Base-by-base conservation (phyloP, 2,888 invertebrate genomes). In the Scaptomyza parva region DNA sequence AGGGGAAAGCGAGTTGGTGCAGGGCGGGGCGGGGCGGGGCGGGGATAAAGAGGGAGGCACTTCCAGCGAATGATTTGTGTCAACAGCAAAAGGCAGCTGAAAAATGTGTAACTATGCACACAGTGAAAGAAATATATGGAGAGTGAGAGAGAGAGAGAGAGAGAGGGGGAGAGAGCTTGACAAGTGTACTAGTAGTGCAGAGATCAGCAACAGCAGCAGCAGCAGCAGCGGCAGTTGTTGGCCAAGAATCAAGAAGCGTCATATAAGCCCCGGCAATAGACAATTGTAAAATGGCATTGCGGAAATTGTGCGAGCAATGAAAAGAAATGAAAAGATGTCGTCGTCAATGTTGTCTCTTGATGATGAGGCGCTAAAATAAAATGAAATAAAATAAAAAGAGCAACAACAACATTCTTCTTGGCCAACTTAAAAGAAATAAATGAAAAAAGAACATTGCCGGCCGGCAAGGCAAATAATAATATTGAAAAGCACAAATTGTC, bases 61-160 rank as follows among this genome's bases (percentile, higher is more conserved):
- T 76, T 75, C 70, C 59, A 76, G 70, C 86, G 73, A 86, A 86
- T 83, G 88, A 86, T 76, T 86, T 88, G 88, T 86, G 86, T 86
- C 86, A 86, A 80, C 87, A 70, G 80, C 59, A 84, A 64, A 37
- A 67, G 81, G 59, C 74, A 80, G 55, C 78, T 73, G 66, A 69
- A 64, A 71, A 64, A 60, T 54, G 37, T 62, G 58, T 41, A 60
- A 11, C 53, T 55, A 50, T 60, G 55, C 44, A 37, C 26, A 57
- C 52, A 41, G 26, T 40, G 18, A 14, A 12, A n/a, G 20, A 24
- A 11, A n/a, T n/a, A n/a, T n/a, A n/a, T n/a, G n/a, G n/a, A 3
- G 28, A 30, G 4, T 7, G 9, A 14, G 17, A 6, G n/a, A 47
- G 20, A 30, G 30, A 20, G 45, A 20, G 22, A 11, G 22, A 5